Base-by-base conservation (phyloP, 37 sponge, comb jelly and placozoan species). In the Chondrilla cf. caribensis region DNA sequence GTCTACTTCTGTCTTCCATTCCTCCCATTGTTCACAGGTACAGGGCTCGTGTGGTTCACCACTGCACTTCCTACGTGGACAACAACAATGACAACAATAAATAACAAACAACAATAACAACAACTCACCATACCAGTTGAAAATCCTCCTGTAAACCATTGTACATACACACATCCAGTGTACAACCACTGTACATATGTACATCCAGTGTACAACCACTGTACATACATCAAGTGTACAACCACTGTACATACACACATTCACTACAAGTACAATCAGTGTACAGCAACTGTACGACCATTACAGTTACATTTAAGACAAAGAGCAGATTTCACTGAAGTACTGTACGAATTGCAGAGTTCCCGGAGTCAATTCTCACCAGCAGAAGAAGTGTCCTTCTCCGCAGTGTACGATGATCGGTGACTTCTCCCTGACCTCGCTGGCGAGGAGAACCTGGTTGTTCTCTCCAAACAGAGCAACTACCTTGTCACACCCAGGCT, bases 331-430 rank as follows among this genome's bases (percentile, higher is more conserved):
- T n/a, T n/a, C n/a, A n/a, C n/a, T n/a, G n/a, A n/a, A n/a, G n/a
- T n/a, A n/a, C n/a, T n/a, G n/a, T n/a, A n/a, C n/a, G n/a, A n/a
- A n/a, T n/a, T n/a, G n/a, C n/a, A n/a, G n/a, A n/a, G n/a, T n/a
- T n/a, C n/a, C n/a, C n/a, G n/a, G n/a, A n/a, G n/a, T n/a, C n/a
- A 47, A 47, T 47, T 78, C 90, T 67, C 38, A 92, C 97, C 93
- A 93, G 75, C 97, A 96, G 86, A 96, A 96, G 84, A 86, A 91
- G 70, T 96, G 97, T 28, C 90, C 86, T 25, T 84, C 79, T 7
- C 97, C 92, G 41, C 97, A 96, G 41, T 93, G 84, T 0, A 93
- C 97, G 17, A 73, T 40, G 62, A 64, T 54, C 36, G 24, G 36
- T 35, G 60, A 60, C 55, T 77, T 73, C 51, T 42, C 35, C n/a